Conservation (phyloP, 2,888 invertebrate species). For the Heliconius charithonia region DNA sequence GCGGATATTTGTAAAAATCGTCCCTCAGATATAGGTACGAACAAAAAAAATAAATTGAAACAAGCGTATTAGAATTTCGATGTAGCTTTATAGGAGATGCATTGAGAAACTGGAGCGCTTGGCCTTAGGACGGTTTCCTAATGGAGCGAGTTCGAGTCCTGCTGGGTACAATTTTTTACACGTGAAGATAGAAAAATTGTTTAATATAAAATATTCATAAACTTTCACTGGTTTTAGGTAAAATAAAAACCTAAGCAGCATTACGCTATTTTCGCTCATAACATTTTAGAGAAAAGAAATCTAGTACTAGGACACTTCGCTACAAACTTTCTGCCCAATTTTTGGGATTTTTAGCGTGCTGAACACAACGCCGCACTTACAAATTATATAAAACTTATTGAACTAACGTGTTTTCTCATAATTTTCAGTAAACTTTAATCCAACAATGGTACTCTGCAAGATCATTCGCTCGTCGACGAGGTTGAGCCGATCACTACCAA, state of each 20-base stretch:
- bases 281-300: background rate
- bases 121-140: background rate
- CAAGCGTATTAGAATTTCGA: background rate
- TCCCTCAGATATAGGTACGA: no score
- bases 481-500: conserved; percentile 47
- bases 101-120: background rate
- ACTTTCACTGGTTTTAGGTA: background rate
- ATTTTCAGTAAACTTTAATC: conserved; percentile 15
- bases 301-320: background rate
- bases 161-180: background rate
- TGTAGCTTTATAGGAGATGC: background rate
- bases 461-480: conserved; percentile 57
- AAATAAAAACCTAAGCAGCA: background rate
- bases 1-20: no score
- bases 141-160: background rate
- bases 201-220: background rate
- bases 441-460: conserved; percentile 57
- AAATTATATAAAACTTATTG: background rate
- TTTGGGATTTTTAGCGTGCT: no score
- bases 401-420: background rate
- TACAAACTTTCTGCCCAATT: no score
- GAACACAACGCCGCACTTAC: background rate
- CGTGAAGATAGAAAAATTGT: no score
- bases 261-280: background rate
- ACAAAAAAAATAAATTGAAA: background rate